Evolutionary conservation across 1,140 invertebrate genomes (phyloP).

Genomic region (Lasaia peninsularis): DNA sequence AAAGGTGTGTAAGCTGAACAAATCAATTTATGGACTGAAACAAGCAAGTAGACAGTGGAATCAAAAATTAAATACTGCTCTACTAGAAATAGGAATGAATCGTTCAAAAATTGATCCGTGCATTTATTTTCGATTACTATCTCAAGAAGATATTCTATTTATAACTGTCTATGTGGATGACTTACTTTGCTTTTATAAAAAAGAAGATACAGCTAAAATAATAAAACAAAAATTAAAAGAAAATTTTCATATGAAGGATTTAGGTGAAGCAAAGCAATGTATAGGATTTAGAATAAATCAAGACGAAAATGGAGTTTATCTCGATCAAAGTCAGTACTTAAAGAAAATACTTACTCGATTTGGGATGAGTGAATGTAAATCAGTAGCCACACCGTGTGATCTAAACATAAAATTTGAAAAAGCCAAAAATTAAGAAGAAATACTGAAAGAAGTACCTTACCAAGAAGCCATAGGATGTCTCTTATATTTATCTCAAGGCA

Average conservation of each 20-base stretch:
- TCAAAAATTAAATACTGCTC: conserved; percentile 23
- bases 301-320: too few species aligned
- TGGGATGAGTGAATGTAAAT: too few species aligned
- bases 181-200: background rate
- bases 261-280: conserved; percentile 17
- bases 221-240: background rate
- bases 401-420: too few species aligned
- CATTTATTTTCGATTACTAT: conserved; percentile 25
- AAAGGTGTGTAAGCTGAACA: conserved; percentile 51
- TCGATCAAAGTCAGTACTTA: too few species aligned
- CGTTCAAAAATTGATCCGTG: conserved; percentile 25
- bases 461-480: background rate
- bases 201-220: background rate
- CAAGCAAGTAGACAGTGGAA: conserved; percentile 44
- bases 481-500: background rate
- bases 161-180: conserved; percentile 7
- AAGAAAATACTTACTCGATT: too few species aligned
- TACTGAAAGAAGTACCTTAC: too few species aligned
- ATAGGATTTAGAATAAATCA: conserved; percentile 14
- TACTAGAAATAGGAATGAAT: conserved; percentile 22
- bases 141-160: conserved; percentile 18
- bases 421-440: too few species aligned
- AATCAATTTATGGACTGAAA: conserved; percentile 63
- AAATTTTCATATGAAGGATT: conserved; percentile 18
- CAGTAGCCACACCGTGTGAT: too few species aligned